Conservation (phyloP, 2,797 vertebrate species). For the Myotis myotis region DNA sequence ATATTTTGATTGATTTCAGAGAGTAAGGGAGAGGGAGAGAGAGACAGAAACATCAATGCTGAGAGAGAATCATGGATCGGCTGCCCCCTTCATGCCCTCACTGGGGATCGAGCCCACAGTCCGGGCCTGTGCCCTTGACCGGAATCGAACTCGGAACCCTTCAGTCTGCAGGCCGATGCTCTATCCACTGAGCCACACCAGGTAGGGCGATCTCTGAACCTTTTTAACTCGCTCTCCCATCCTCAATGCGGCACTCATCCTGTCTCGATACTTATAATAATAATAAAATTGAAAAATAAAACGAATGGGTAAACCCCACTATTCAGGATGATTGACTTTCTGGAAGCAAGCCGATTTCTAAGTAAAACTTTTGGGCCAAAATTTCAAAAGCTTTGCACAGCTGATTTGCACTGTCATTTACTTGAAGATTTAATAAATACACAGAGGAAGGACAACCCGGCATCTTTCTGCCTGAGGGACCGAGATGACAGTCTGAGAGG, state of each 20-base stretch:
- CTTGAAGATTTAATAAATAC: constrained; percentile 50
- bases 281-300: constrained; percentile 18
- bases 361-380: constrained; percentile 18
- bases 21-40: no score
- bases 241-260: background rate
- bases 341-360: constrained; percentile 43
- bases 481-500: background rate
- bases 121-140: no score
- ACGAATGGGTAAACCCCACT: background rate
- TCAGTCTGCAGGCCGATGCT: no score
- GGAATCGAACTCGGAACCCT: no score
- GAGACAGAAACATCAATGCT: no score
- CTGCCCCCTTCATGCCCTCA: no score
- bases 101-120: no score
- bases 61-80: no score
- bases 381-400: constrained; percentile 58
- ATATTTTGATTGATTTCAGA: no score
- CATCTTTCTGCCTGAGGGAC: constrained; percentile 21
- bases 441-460: constrained; percentile 34
- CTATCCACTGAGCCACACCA: no score
- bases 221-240: background rate
- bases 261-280: background rate
- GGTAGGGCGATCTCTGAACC: background rate
- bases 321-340: background rate
- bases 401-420: constrained; percentile 9